phyloP scores from a whole-genome alignment of 2,888 invertebrate genomes.

The Amphimallon solstitiale region DNA sequence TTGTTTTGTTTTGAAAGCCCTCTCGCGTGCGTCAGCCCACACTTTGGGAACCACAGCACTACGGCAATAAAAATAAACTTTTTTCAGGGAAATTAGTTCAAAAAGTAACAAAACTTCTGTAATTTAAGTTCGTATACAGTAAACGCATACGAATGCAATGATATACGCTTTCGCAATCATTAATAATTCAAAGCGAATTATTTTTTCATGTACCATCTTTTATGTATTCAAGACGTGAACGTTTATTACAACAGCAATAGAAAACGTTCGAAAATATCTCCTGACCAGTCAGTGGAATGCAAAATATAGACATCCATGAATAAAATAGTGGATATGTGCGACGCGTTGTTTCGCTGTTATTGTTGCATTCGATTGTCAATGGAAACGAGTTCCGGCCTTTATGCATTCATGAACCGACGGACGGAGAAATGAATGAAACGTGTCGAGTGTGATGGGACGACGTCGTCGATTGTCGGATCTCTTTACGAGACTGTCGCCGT shows the following conservation, averaged over 20 bases:
- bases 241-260: constrained; percentile 13
- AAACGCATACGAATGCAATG: no score
- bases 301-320: constrained; percentile 14
- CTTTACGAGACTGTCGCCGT: constrained; percentile 7
- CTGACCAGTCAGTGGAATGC: constrained; percentile 19
- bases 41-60: no score
- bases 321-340: constrained; percentile 5
- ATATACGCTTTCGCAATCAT: no score
- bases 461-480: not conserved
- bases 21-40: no score
- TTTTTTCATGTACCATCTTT: not conserved
- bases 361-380: constrained; percentile 23
- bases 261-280: constrained; percentile 25
- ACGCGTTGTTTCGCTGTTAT: constrained; percentile 3
- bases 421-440: constrained; percentile 24
- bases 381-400: constrained; percentile 26
- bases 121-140: no score
- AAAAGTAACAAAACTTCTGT: no score
- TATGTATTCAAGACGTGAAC: not conserved
- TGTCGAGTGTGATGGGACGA: not conserved
- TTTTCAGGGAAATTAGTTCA: no score
- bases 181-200: constrained; percentile 3
- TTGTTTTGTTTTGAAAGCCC: no score
- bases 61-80: no score
- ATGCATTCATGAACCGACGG: constrained; percentile 26